Percentiles rank a stretch among this genome's conserved stretches.
Conservation (phyloP, 2,113 vertebrate species). For the Psilopogon haemacephalus region DNA sequence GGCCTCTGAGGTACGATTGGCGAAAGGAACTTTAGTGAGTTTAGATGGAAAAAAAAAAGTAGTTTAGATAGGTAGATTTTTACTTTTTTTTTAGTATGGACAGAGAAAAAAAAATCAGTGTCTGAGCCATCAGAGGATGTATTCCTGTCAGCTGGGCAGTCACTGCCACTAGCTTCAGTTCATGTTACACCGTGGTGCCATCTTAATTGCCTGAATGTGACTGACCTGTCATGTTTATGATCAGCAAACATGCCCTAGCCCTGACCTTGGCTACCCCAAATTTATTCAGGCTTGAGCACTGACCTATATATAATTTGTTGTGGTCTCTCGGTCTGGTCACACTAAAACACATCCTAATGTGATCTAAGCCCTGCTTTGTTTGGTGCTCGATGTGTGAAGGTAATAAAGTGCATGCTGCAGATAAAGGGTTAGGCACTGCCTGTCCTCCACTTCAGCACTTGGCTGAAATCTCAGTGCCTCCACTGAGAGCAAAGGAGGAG, state of each 20-base stretch:
- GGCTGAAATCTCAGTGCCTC: not conserved
- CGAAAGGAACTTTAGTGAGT: not conserved
- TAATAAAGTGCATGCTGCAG: not conserved
- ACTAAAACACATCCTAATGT: not conserved
- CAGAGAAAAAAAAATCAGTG: not conserved
- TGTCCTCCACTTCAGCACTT: not conserved
- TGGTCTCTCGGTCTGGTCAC: not conserved
- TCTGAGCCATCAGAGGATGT: not conserved
- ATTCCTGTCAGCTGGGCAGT: not conserved
- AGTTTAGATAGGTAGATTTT: not conserved
- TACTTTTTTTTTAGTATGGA: not conserved
- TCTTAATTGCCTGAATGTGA: not conserved
- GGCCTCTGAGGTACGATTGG: not conserved
- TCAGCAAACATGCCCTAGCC: not conserved
- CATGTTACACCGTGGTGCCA: not conserved
- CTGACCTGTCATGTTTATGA: not conserved
- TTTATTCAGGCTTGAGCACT: conserved; percentile 33
- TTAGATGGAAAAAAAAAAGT: not conserved
- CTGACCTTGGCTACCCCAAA: conserved; percentile 26
- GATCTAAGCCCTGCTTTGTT: not conserved
- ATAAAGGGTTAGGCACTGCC: not conserved
- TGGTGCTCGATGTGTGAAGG: not conserved
- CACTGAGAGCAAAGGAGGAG: not conserved
- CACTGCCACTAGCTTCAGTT: not conserved
- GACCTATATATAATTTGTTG: conserved; percentile 44